Evolutionary conservation across 2,113 vertebrate genomes (phyloP), one percentile per base, ranked within the genome.

Genomic region (Platichthys stellatus): DNA sequence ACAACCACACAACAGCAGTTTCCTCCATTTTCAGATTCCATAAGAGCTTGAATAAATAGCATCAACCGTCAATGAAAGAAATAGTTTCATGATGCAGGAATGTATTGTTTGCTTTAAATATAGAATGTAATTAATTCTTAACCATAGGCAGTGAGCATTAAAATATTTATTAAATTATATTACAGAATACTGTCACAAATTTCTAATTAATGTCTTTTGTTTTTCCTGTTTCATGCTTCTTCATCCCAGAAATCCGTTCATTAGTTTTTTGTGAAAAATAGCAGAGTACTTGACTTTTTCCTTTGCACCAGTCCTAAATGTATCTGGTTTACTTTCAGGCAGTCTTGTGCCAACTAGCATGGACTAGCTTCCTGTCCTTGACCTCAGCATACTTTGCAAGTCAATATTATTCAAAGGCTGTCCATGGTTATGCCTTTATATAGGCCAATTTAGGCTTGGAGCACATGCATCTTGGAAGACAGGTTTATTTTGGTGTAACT

Each of bases 401-500:
- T 93, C 92, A 92, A 92, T 94, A 93, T 92, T 93, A 93, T 92
- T 94, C 91, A 93, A 93, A 91, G 89, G 59, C 87, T 91, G 91
- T 93, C 92, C 90, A 88, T 94, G 91, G 91, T 93, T 93, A 86
- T 93, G 91, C 82, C 88, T 92, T 94, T 94, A 94, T 92, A 94
- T 94, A 92, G 93, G 94, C 90, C 94, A 95, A 94, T 94, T 94
- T 95, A 86, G 86, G 68, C 92, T 91, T 69, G 67, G 81, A 84
- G 88, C 91, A 91, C 94, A 95, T 95, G 93, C 89, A 94, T 95
- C 94, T 94, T 94, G 79, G 88, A 90, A 92, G 93, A 94, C 94
- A 95, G 94, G 94, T 94, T 95, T 95, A 95, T 95, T 94, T 95
- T 90, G 86, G 92, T 93, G 91, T 78, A 81, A 90, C 93, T 92